These are phyloP conservation scores for Drosophila burlai DNA, from an alignment of 1,140 invertebrate species.

Conservation along the genomic window DNA sequence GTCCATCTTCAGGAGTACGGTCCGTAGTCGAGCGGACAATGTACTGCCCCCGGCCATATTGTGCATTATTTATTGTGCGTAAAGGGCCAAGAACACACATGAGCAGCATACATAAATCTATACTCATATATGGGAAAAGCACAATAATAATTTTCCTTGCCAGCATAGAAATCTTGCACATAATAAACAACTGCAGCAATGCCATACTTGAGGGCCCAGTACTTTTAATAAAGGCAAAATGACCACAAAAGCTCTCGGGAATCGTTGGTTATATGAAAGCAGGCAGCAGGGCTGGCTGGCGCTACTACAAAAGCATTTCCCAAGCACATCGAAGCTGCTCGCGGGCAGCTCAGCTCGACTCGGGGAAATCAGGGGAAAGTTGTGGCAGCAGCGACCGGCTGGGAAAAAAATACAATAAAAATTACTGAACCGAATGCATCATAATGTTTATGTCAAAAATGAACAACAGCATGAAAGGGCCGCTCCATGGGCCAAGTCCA, in stretches of 20 bases:
- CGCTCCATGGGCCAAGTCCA: conserved; percentile 31
- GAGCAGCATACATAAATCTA: conserved; percentile 29
- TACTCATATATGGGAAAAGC: conserved; percentile 38
- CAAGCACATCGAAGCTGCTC: conserved; percentile 41
- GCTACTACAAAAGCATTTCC: conserved; percentile 20
- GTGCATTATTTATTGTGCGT: conserved; percentile 63
- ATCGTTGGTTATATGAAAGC: conserved; percentile 72
- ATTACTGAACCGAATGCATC: conserved; percentile 82
- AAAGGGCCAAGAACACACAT: conserved; percentile 28
- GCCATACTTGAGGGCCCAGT: conserved; percentile 35
- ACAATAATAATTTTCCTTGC: conserved; percentile 57
- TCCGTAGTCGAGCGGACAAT: conserved; percentile 35
- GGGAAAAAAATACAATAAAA: conserved; percentile 77
- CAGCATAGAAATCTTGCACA: conserved; percentile 70
- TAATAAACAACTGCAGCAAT: conserved; percentile 76
- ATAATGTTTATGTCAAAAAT: conserved; percentile 82
- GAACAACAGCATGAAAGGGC: conserved; percentile 73
- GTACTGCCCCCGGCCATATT: conserved; percentile 40
- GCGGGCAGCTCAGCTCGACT: conserved; percentile 24
- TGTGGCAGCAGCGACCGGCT: conserved; percentile 2
- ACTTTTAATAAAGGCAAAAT: conserved; percentile 79
- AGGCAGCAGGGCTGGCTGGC: conserved; percentile 29
- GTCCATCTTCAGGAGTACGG: conserved; percentile 1
- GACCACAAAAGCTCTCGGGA: conserved; percentile 67
- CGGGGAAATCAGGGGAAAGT: neutral